Conservation (phyloP, 2,797 vertebrate genomes). For the Apogon hyalosoma region DNA sequence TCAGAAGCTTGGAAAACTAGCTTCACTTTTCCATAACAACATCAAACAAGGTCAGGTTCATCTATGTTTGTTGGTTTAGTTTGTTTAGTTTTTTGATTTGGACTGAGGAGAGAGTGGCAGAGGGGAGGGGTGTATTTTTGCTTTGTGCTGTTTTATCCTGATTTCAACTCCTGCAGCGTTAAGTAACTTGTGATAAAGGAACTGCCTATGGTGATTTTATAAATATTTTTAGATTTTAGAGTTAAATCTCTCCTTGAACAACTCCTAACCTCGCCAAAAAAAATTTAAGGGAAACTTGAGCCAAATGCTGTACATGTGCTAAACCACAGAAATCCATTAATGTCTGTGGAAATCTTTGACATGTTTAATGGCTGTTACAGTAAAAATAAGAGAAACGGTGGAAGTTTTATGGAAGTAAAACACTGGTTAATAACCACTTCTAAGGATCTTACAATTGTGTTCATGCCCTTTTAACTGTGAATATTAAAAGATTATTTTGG, state of each 20-base stretch:
- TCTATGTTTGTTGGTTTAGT: too few relatives aligned
- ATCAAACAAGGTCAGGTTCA: background rate
- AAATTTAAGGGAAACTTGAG: conserved; percentile 12
- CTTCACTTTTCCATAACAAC: background rate
- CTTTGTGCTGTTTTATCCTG: too few relatives aligned
- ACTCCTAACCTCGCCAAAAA: conserved; percentile 56
- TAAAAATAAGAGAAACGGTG: background rate
- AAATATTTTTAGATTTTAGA: conserved; percentile 15
- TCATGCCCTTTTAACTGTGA: too few relatives aligned
- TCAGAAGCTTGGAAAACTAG: too few relatives aligned
- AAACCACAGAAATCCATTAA: conserved; percentile 23
- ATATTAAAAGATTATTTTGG: background rate
- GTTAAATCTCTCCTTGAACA: conserved; percentile 30
- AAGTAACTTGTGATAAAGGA: too few relatives aligned
- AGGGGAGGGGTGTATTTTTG: too few relatives aligned
- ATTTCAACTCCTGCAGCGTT: too few relatives aligned
- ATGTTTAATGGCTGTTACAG: background rate
- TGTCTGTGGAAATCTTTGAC: conserved; percentile 11
- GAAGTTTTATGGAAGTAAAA: background rate
- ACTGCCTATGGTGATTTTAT: conserved; percentile 3
- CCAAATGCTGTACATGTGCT: conserved; percentile 39
- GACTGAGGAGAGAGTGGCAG: too few relatives aligned
- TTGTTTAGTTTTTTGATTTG: too few relatives aligned
- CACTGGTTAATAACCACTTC: too few relatives aligned
- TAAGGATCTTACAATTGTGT: too few relatives aligned